Conservation (phyloP, 2,113 vertebrate genomes). For the Poeciliopsis prolifica region DNA sequence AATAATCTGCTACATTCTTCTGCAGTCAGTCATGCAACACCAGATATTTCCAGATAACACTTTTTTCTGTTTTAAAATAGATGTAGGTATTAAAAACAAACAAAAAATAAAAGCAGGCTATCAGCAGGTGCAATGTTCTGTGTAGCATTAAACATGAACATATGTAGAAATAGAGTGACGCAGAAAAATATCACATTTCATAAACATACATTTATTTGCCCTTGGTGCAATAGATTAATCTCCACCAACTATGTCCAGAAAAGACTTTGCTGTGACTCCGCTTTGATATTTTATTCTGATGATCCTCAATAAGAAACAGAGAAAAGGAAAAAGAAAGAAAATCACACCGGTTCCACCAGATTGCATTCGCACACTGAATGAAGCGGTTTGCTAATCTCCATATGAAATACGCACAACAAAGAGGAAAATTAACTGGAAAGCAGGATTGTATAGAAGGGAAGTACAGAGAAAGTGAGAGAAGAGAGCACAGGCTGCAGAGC, state of each 20-base stretch:
- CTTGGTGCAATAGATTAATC: not conserved
- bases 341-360: slow-evolving; percentile 34
- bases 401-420: slow-evolving; percentile 63
- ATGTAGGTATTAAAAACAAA: no score
- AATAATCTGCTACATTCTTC: not conserved
- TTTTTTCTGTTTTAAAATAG: not conserved
- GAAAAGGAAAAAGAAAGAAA: slow-evolving; percentile 40
- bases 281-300: slow-evolving; percentile 23
- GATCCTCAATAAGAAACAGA: slow-evolving; percentile 36
- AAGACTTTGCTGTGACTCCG: not conserved
- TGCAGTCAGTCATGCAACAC: not conserved
- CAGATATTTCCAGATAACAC: not conserved
- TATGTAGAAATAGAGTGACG: not conserved
- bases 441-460: slow-evolving; percentile 49
- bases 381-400: slow-evolving; percentile 57
- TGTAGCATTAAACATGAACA: not conserved
- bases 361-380: slow-evolving; percentile 54
- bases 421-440: slow-evolving; percentile 52
- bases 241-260: slow-evolving; percentile 5
- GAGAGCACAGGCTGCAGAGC: slow-evolving; percentile 26
- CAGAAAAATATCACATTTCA: no score
- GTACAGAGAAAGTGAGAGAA: slow-evolving; percentile 28
- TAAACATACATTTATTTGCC: not conserved
- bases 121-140: no score
- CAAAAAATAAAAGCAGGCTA: no score